phyloP scores from a whole-genome alignment of 2,797 vertebrate species.

The Mionectes olivaceus region DNA sequence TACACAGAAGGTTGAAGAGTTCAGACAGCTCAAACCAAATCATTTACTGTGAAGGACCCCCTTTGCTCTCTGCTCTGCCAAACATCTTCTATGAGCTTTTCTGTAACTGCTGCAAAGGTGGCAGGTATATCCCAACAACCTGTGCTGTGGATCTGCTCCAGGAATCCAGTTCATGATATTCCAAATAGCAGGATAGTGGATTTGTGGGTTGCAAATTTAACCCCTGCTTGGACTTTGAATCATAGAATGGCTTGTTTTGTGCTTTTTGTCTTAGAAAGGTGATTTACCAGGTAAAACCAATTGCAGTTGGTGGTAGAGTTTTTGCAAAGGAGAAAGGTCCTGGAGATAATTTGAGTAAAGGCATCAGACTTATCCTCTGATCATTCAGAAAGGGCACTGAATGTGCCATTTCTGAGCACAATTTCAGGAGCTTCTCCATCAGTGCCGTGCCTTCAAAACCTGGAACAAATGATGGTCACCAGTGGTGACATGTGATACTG shows the following conservation, averaged over 20 bases:
- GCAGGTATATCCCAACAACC: background rate
- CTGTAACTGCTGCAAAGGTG: background rate
- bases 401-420: background rate
- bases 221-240: background rate
- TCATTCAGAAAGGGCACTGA: background rate
- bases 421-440: background rate
- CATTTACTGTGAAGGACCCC: accelerated
- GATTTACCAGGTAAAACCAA: background rate
- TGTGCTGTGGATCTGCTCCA: background rate
- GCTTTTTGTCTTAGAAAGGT: background rate
- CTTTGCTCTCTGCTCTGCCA: background rate
- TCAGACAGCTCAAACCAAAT: background rate
- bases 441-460: background rate
- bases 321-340: background rate
- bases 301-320: background rate
- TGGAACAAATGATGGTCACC: background rate
- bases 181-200: background rate
- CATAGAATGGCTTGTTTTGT: accelerated
- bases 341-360: background rate
- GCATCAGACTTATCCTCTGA: background rate
- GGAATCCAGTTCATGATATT: background rate
- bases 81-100: background rate
- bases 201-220: background rate
- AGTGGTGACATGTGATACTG: background rate
- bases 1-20: background rate